Conservation (phyloP, 2,797 vertebrate species). For the Steatocranus sp. region DNA sequence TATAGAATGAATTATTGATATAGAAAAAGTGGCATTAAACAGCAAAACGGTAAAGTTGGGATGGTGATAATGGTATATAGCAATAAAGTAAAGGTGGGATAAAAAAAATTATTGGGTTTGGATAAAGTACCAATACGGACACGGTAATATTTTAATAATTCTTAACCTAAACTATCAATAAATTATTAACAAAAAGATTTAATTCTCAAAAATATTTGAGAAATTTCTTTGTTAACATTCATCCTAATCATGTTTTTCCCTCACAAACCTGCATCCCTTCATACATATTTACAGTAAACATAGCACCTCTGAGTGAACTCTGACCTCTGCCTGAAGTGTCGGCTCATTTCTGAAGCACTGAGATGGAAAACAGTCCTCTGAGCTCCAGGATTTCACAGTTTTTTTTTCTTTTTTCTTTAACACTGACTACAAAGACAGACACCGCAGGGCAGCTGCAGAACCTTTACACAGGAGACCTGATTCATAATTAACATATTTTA, state of each 20-base stretch:
- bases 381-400: neutral
- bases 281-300: neutral
- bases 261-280: neutral
- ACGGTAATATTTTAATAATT: neutral
- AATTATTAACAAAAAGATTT: neutral
- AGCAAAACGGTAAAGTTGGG: neutral
- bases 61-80: neutral
- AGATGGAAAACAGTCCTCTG: neutral
- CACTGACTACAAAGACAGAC: constrained; percentile 16
- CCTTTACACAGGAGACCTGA: constrained; percentile 8
- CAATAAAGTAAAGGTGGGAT: neutral
- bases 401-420: neutral
- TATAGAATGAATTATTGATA: neutral
- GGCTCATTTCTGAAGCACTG: neutral
- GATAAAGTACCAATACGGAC: neutral
- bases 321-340: neutral
- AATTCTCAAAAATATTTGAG: no score
- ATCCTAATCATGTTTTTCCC: neutral
- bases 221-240: neutral
- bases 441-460: constrained; percentile 17
- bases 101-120: neutral
- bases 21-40: neutral
- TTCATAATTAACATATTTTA: constrained; percentile 38
- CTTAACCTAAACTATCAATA: neutral
- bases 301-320: neutral